Evolutionary conservation across 2,113 vertebrate species (phyloP).

Genomic region (Tylochromis polylepis): DNA sequence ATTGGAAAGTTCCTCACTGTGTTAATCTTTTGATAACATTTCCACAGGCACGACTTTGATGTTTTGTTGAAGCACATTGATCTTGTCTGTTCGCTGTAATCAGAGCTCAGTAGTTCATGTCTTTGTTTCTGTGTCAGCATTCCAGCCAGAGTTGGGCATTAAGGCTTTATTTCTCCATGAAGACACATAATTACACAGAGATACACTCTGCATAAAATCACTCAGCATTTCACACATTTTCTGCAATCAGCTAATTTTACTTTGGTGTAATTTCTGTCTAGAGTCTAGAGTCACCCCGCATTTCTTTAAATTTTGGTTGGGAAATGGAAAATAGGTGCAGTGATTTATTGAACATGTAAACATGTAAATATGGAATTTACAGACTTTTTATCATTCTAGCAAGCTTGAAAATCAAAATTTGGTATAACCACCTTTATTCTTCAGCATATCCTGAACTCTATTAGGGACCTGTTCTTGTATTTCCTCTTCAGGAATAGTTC

Average conservation of each 20-base stretch:
- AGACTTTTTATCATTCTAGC: not conserved
- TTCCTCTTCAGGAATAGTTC: not conserved
- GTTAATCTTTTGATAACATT: not conserved
- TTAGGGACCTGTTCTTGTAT: not conserved
- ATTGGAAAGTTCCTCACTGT: not conserved
- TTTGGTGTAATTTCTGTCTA: not conserved
- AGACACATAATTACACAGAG: not conserved
- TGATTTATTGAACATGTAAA: not conserved
- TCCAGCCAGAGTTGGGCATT: not conserved
- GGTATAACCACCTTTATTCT: not conserved
- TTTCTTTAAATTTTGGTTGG: not conserved
- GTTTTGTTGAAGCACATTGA: constrained; percentile 41
- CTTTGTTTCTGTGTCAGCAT: constrained; percentile 15
- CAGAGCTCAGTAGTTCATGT: not conserved
- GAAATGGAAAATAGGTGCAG: not conserved
- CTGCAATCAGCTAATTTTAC: not conserved
- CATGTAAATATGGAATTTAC: not conserved
- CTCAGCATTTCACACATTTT: not conserved
- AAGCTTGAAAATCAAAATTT: not conserved
- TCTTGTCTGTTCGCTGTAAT: constrained; percentile 12
- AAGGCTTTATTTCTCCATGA: not conserved
- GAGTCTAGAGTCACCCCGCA: not conserved
- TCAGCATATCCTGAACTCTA: not conserved
- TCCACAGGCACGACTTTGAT: constrained; percentile 39
- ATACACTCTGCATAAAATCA: not conserved